A percentile compares a stretch with the other conserved stretches of the same genome.
Conservation (phyloP, 1,140 invertebrate genomes). For the Bombus breviceps region DNA sequence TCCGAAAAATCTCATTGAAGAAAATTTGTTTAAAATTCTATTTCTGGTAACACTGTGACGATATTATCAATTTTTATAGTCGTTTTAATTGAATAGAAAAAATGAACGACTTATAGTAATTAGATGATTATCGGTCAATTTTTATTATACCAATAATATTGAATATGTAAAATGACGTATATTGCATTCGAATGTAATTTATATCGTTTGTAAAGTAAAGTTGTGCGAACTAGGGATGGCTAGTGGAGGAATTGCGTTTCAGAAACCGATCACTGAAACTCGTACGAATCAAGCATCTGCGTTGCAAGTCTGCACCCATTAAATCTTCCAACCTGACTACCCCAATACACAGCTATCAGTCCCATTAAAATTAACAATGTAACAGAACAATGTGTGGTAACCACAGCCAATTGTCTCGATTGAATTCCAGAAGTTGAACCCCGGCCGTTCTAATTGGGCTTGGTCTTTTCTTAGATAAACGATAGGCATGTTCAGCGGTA, state of each 20-base stretch:
- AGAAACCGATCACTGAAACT: neutral
- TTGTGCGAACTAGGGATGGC: neutral
- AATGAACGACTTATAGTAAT: too few relatives aligned
- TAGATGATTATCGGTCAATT: too few relatives aligned
- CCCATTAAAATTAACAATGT: constrained; percentile 51
- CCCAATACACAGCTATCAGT: neutral
- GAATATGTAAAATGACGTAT: neutral
- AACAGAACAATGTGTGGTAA: constrained; percentile 20
- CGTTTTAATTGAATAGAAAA: too few relatives aligned
- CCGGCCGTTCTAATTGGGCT: constrained; percentile 27
- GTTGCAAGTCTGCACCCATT: neutral
- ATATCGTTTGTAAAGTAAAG: neutral
- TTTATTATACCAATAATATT: neutral
- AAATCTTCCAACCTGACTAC: neutral
- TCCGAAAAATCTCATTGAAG: neutral
- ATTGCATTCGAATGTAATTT: too few relatives aligned
- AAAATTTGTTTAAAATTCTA: neutral
- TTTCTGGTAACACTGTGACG: neutral
- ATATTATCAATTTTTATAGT: neutral
- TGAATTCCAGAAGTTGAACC: constrained; percentile 21
- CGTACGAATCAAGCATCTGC: neutral
- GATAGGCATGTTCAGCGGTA: constrained; percentile 18
- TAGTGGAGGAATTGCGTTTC: too few relatives aligned
- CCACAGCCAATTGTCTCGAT: neutral
- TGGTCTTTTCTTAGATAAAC: constrained; percentile 41